Percentiles rank a stretch among this genome's conserved stretches.
phyloP scores from a whole-genome alignment of 2,888 invertebrate species.

The Hofmannophila pseudospretella region DNA sequence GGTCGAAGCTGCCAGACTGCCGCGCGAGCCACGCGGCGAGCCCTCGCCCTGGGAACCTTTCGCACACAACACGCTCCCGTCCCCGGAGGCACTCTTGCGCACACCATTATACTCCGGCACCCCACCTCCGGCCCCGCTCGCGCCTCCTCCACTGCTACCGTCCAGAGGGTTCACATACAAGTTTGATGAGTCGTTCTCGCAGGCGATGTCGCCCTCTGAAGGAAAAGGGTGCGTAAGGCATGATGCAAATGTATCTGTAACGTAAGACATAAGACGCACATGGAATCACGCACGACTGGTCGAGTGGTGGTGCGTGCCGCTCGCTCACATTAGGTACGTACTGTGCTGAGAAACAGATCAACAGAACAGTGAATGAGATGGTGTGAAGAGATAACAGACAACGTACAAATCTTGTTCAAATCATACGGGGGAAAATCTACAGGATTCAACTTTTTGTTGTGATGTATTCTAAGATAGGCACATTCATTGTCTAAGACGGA shows the following conservation, averaged over 20 bases:
- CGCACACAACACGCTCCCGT: conserved; percentile 82
- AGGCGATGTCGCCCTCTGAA: conserved; percentile 88
- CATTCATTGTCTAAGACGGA: background rate
- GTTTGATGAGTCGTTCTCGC: conserved; percentile 86
- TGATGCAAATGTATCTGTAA: conserved; percentile 97
- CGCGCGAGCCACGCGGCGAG: conserved; percentile 64
- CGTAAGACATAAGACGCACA: conserved; percentile 76
- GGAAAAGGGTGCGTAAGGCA: conserved; percentile 97
- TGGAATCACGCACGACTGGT: conserved; percentile 50
- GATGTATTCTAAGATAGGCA: background rate
- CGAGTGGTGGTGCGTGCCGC: conserved; percentile 5
- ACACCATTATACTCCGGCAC: conserved; percentile 77
- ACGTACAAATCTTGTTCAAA: background rate
- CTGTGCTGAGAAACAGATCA: background rate
- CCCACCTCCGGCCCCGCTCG: conserved; percentile 44
- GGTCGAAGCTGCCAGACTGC: conserved; percentile 56
- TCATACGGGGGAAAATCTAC: conserved; percentile 8
- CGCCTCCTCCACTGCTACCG: conserved; percentile 75
- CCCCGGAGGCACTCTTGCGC: conserved; percentile 89
- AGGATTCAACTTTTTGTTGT: conserved; percentile 1
- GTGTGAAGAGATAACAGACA: background rate
- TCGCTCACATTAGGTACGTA: background rate
- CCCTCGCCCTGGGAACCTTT: conserved; percentile 75
- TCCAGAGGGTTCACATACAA: conserved; percentile 93
- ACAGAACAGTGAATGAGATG: conserved; percentile 1